phyloP scores from a whole-genome alignment of 2,888 invertebrate genomes.

The Drosophila mercatorum region DNA sequence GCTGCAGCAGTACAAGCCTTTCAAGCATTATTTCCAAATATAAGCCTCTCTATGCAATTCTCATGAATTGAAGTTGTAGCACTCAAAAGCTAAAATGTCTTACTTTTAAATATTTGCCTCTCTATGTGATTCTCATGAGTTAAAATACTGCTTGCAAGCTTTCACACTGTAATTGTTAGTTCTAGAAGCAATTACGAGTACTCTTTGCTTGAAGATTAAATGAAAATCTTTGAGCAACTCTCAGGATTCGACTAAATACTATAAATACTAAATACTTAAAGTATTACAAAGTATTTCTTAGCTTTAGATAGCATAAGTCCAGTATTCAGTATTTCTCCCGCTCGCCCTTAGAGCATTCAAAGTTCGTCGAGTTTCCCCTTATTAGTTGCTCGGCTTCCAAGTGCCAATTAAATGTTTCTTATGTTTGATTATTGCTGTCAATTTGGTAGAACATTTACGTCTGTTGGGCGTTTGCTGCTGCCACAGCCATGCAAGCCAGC shows the following conservation, averaged over 20 bases:
- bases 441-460: conserved; percentile 58
- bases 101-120: neutral
- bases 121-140: neutral
- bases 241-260: neutral
- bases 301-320: neutral
- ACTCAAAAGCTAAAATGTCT: too few relatives aligned
- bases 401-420: conserved; percentile 74
- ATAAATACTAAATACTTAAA: neutral
- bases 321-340: too few relatives aligned
- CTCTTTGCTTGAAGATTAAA: neutral
- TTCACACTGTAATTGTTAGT: neutral
- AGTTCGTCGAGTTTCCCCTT: neutral
- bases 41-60: neutral
- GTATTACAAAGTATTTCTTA: too few relatives aligned
- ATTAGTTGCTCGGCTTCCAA: conserved; percentile 25
- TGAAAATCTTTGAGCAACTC: neutral
- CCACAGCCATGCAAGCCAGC: conserved; percentile 21
- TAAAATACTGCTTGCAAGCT: neutral
- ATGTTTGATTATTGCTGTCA: conserved; percentile 71
- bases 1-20: too few relatives aligned
- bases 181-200: neutral
- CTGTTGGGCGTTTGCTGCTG: conserved; percentile 46
- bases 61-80: neutral
- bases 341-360: conserved; percentile 24
- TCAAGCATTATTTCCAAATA: too few relatives aligned